Percentiles rank a stretch among this genome's conserved stretches.
These are phyloP conservation scores for Mya arenaria DNA, from an alignment of 1,140 invertebrate genomes.

Conservation along the genomic window DNA sequence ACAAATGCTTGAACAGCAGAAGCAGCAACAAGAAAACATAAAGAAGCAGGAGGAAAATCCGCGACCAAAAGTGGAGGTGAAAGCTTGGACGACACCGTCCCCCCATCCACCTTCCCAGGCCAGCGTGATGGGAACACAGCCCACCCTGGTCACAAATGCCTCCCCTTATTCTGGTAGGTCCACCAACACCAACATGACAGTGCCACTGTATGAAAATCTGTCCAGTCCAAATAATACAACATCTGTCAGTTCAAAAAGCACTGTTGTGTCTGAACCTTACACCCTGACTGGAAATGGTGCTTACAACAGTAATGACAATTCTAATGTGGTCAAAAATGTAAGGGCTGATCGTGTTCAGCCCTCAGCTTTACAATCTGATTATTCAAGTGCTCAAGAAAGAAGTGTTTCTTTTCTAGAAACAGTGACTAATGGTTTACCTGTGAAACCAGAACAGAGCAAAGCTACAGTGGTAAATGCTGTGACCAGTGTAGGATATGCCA, in stretches of 20 bases:
- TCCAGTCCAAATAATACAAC: neutral
- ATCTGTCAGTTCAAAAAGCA: neutral
- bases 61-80: constrained; percentile 45
- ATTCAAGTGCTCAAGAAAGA: constrained; percentile 16
- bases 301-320: constrained; percentile 1
- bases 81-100: constrained; percentile 49
- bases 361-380: neutral
- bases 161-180: constrained; percentile 49
- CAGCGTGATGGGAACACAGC: constrained; percentile 9
- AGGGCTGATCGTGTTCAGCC: neutral
- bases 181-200: constrained; percentile 48
- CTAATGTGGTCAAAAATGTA: constrained; percentile 10
- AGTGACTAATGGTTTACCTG: constrained; percentile 28
- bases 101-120: constrained; percentile 30
- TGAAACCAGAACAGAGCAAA: neutral
- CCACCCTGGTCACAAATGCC: constrained; percentile 35
- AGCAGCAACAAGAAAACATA: constrained; percentile 13
- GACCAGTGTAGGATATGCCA: no score
- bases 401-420: constrained; percentile 41
- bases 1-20: neutral
- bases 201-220: constrained; percentile 17
- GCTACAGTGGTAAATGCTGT: no score
- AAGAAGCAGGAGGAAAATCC: constrained; percentile 13
- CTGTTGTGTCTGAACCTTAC: neutral
- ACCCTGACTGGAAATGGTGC: neutral